Evolutionary conservation across 2,888 invertebrate species (phyloP).

Genomic region (Aphidoletes aphidimyza): DNA sequence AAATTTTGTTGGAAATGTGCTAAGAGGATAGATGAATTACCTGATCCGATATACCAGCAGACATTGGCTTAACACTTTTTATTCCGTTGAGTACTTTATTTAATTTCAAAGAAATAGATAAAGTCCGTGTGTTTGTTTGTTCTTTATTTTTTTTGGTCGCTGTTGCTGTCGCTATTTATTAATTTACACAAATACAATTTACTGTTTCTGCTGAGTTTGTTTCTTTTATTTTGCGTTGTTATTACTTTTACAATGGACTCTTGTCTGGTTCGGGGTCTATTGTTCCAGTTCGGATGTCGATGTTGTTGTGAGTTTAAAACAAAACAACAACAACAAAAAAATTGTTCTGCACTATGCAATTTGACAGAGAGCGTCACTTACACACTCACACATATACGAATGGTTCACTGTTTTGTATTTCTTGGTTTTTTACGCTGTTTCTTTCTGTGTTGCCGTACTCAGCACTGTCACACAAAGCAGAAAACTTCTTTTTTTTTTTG

Average conservation of each 20-base stretch:
- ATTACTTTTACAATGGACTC: too few species aligned
- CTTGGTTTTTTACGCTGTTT: background rate
- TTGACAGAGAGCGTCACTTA: constrained; percentile 27
- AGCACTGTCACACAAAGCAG: background rate
- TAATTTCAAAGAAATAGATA: constrained; percentile 4
- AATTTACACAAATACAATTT: too few species aligned
- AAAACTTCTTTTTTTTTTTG: background rate
- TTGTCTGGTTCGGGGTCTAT: background rate
- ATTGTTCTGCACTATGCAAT: constrained; percentile 15
- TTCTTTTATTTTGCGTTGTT: too few species aligned
- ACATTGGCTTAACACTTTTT: constrained; percentile 80
- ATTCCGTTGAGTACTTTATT: constrained; percentile 11
- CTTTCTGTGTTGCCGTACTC: background rate
- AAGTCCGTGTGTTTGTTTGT: background rate
- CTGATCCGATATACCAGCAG: constrained; percentile 92
- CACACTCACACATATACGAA: background rate
- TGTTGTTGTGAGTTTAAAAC: constrained; percentile 12
- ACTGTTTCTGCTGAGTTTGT: too few species aligned
- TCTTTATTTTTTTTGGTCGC: background rate
- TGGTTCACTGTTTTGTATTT: background rate
- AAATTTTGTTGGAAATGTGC: too few species aligned
- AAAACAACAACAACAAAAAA: too few species aligned
- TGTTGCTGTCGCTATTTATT: background rate
- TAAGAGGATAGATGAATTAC: too few species aligned
- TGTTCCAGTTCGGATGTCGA: background rate